phyloP scores from a whole-genome alignment of 2,113 vertebrate species.

The Oenanthe melanoleuca region DNA sequence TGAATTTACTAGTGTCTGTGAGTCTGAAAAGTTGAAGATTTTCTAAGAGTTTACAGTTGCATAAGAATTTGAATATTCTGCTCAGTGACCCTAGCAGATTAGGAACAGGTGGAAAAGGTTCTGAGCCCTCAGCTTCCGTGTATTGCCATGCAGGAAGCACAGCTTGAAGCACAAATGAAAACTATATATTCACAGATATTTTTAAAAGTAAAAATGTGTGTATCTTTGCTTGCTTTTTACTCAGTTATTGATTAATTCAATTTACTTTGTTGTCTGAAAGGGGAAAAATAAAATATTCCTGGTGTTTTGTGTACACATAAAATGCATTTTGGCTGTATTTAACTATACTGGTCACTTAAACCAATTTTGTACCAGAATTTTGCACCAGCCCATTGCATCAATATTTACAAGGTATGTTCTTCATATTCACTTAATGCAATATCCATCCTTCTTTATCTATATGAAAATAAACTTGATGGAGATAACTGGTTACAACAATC shows the following conservation, averaged over 20 bases:
- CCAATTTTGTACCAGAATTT: not conserved
- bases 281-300: not conserved
- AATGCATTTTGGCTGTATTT: not conserved
- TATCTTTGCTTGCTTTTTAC: not conserved
- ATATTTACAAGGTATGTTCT: not conserved
- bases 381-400: not conserved
- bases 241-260: not conserved
- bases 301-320: fast-evolving
- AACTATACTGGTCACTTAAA: not conserved
- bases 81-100: not conserved
- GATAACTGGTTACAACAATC: not conserved
- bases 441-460: not conserved
- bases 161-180: not conserved
- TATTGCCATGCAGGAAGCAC: not conserved
- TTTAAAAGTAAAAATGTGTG: not conserved
- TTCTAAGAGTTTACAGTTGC: not conserved
- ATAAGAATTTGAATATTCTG: not conserved
- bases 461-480: not conserved
- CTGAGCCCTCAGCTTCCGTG: not conserved
- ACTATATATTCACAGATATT: not conserved
- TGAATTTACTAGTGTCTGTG: not conserved
- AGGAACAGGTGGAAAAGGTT: not conserved
- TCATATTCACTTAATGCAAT: not conserved
- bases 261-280: not conserved
- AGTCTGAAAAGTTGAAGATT: not conserved